phyloP scores from a whole-genome alignment of 2,888 invertebrate species.

The Tetanocera ferruginea region DNA sequence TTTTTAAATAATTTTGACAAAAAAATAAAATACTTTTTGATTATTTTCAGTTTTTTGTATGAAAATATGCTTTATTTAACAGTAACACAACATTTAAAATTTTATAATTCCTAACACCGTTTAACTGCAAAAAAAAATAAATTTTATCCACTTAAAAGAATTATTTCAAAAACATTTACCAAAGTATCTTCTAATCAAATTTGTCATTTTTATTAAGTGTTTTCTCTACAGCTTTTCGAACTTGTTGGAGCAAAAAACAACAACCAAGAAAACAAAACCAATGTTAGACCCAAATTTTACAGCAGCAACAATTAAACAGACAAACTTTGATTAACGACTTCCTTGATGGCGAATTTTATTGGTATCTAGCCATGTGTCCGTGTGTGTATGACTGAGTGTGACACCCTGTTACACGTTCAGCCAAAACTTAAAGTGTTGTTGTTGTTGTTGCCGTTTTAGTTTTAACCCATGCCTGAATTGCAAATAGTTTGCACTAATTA shows the following conservation, averaged over 20 bases:
- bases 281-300: constrained; percentile 53
- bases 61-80: too few relatives aligned
- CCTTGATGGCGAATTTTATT: constrained; percentile 56
- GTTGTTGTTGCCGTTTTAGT: not conserved
- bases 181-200: constrained; percentile 27
- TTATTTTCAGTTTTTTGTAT: too few relatives aligned
- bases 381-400: not conserved
- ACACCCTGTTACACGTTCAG: not conserved
- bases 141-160: too few relatives aligned
- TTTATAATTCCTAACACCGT: too few relatives aligned
- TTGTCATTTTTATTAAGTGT: constrained; percentile 35
- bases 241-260: not conserved
- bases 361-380: constrained; percentile 50
- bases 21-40: too few relatives aligned
- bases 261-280: constrained; percentile 33
- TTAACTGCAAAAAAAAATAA: too few relatives aligned
- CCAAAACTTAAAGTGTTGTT: not conserved
- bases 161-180: not conserved
- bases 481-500: constrained; percentile 59
- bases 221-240: constrained; percentile 8
- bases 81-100: too few relatives aligned
- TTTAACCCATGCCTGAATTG: not conserved
- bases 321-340: constrained; percentile 65
- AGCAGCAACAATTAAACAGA: constrained; percentile 62
- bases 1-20: too few relatives aligned